phyloP scores from a whole-genome alignment of 2,113 vertebrate species.

The Chionomys nivalis region DNA sequence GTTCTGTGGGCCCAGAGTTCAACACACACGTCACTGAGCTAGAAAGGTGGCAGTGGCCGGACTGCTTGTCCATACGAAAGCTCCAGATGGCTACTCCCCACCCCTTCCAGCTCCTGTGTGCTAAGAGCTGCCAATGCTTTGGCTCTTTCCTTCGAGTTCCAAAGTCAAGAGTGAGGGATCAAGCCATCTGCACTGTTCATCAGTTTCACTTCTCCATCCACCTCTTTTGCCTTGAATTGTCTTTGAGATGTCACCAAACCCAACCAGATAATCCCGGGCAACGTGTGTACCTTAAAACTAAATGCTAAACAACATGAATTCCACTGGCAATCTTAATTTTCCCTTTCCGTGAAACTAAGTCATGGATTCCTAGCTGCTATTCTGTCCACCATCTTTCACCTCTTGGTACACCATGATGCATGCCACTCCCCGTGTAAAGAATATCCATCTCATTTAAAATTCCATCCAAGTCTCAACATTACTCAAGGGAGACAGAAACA shows the following conservation, averaged over 20 bases:
- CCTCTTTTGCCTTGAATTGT: neutral
- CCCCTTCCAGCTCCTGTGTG: neutral
- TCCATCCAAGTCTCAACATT: neutral
- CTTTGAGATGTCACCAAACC: neutral
- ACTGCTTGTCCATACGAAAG: neutral
- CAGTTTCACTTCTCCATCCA: neutral
- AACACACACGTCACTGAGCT: neutral
- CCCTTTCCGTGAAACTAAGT: neutral
- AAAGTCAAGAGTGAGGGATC: neutral
- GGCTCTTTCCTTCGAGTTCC: neutral
- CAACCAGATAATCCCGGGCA: neutral
- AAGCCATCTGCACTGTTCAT: neutral
- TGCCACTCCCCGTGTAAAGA: neutral
- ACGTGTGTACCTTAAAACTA: neutral
- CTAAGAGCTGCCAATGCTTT: neutral
- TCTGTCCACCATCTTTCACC: neutral
- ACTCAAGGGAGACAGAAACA: neutral
- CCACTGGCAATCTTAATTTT: neutral
- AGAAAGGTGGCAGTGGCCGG: neutral
- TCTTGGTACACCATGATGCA: neutral
- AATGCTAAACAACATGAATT: neutral
- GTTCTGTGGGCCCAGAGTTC: neutral
- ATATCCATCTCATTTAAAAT: neutral
- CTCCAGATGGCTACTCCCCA: neutral
- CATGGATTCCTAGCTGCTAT: neutral